Evolutionary conservation across 2,888 invertebrate genomes (phyloP), one percentile per base, ranked within the genome.

Genomic region (Melangyna quadrimaculata): DNA sequence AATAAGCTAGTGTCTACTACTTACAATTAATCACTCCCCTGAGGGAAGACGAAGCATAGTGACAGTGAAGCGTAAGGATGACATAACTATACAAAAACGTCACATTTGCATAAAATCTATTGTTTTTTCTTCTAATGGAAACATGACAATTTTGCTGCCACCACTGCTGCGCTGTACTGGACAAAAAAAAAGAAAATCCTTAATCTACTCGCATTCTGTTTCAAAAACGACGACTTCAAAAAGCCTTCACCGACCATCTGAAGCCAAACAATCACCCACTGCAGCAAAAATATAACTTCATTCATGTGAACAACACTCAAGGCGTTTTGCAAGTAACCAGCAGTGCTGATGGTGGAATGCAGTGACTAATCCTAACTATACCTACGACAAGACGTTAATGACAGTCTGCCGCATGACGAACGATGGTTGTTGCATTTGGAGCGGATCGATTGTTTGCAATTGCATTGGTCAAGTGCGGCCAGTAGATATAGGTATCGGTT

Each of bases 381-480:
- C n/a, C n/a, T n/a, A n/a, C 19, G 19, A 69, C 73, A 55, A 78
- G 40, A 40, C 51, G 40, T 22, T 51, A 29, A 61, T 19, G 55
- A 70, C 40, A 51, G 67, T 67, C 51, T 63, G 40, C 22, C 10
- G 53, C 29, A 19, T 65, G 51, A 43, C 65, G 65, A 32, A 12
- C 32, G 19, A 1, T 61, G 24, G 17, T 22, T 35, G 27, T 45
- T 55, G 57, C 29, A 80, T 75, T 80, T 75, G 32, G 37, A 80
- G 75, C 69, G 75, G 67, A 84, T 80, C 84, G 84, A 78, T 83
- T 82, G 67, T 51, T 72, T 51, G 35, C 40, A 78, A 67, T 82
- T 80, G 71, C 67, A 72, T 81, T 72, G 84, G 84, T 86, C 84
- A 86, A 86, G 84, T 80, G 84, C 72, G 81, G 69, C 72, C 77